Evolutionary conservation across 2,797 vertebrate species (phyloP).

Genomic region (Semaprochilodus insignis): DNA sequence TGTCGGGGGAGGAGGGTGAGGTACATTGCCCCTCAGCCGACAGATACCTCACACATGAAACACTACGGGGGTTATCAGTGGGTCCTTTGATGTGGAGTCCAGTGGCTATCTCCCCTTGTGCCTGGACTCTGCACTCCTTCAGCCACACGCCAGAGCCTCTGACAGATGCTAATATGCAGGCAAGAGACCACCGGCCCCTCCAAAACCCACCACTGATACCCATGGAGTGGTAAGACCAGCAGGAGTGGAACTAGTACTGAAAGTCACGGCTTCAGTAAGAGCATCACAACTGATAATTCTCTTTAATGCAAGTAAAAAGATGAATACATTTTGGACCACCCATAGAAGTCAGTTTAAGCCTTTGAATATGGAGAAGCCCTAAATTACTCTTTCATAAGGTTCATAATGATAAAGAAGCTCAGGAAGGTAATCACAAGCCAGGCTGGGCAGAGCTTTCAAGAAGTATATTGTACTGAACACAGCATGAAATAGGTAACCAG

Average conservation of each 20-base stretch:
- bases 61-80: constrained; percentile 78
- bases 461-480: too few relatives aligned
- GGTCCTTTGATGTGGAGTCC: constrained; percentile 85
- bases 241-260: background rate
- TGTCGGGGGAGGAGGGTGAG: constrained; percentile 41
- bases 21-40: constrained; percentile 44
- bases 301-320: background rate
- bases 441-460: too few relatives aligned
- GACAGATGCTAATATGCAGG: constrained; percentile 61
- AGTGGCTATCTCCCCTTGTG: constrained; percentile 84
- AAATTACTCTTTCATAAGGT: too few relatives aligned
- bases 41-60: constrained; percentile 77
- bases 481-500: too few relatives aligned
- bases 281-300: background rate
- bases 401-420: too few relatives aligned
- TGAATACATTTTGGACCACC: too few relatives aligned
- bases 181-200: constrained; percentile 43
- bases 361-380: too few relatives aligned
- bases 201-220: constrained; percentile 20
- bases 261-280: background rate
- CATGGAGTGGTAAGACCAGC: constrained; percentile 6
- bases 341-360: too few relatives aligned
- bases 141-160: constrained; percentile 78
- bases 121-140: constrained; percentile 78
- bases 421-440: too few relatives aligned